Evolutionary conservation across 2,888 invertebrate genomes (phyloP).

Genomic region (Suillia variegata): DNA sequence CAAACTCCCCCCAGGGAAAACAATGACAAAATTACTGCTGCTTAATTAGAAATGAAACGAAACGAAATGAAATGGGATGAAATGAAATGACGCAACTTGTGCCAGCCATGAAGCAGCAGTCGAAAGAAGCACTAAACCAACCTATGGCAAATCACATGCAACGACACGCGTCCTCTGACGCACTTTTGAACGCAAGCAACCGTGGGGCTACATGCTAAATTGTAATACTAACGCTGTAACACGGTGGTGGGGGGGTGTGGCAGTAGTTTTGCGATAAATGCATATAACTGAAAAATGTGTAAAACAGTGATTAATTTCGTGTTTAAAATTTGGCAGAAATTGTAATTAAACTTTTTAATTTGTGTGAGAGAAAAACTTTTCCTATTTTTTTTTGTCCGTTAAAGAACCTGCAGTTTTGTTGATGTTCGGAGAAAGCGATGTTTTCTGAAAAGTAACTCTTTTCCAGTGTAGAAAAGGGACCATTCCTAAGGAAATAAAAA

Average conservation of each 20-base stretch:
- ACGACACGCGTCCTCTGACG: neutral
- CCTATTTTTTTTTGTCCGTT: too few species aligned
- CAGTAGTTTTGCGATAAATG: too few species aligned
- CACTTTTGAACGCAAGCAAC: neutral
- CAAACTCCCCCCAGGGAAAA: constrained; percentile 22
- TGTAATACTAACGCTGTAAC: neutral
- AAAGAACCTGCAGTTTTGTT: too few species aligned
- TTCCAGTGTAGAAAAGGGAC: too few species aligned
- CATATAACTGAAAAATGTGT: neutral
- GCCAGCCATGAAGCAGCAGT: neutral
- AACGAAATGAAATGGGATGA: too few species aligned
- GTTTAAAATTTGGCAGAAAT: neutral
- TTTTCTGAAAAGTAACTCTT: too few species aligned
- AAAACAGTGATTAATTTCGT: constrained; percentile 1
- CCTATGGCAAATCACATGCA: neutral
- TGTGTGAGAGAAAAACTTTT: neutral
- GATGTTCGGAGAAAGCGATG: too few species aligned
- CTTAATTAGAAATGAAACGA: constrained; percentile 41
- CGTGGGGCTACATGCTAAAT: too few species aligned
- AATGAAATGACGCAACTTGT: constrained; percentile 34
- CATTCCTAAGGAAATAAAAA: too few species aligned
- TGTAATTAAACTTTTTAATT: constrained; percentile 2
- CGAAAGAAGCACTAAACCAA: neutral
- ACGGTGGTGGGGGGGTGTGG: neutral
- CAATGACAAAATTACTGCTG: constrained; percentile 39